A percentile compares a stretch with the other conserved stretches of the same genome.
phyloP scores from a whole-genome alignment of 1,140 invertebrate genomes.

The Lordiphosa clarofinis region DNA sequence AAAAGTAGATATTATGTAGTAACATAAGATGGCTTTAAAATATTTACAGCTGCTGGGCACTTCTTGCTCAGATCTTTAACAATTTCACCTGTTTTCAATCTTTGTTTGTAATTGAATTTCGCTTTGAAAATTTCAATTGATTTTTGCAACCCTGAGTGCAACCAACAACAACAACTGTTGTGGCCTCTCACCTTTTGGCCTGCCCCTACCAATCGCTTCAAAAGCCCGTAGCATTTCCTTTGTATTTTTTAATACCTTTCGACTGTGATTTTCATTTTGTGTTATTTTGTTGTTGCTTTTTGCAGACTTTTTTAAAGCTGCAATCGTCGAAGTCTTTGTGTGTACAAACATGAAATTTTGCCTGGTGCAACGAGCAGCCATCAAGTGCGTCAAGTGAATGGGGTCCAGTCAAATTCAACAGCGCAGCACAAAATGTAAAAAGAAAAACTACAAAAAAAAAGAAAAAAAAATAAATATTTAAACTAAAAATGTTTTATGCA shows the following conservation, averaged over 20 bases:
- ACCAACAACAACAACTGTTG: no score
- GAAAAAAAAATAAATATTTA: constrained; percentile 38
- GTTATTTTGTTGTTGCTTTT: constrained; percentile 38
- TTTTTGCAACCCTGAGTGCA: no score
- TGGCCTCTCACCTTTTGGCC: no score
- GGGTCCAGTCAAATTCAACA: constrained; percentile 7
- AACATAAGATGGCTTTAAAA: no score
- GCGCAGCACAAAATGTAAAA: constrained; percentile 5
- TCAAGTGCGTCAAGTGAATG: constrained; percentile 15
- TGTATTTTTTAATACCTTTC: constrained; percentile 16
- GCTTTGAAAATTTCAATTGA: no score
- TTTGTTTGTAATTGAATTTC: no score
- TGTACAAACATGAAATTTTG: constrained; percentile 30
- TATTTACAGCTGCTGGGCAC: no score
- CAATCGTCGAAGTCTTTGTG: constrained; percentile 23
- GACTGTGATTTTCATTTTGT: constrained; percentile 36
- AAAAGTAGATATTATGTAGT: no score
- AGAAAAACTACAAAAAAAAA: constrained; percentile 21
- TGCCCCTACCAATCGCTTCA: no score
- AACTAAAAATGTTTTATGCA: constrained; percentile 78
- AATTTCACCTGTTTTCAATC: no score
- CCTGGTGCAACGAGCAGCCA: constrained; percentile 25
- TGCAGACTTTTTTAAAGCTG: constrained; percentile 44
- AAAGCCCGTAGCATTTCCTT: neutral
- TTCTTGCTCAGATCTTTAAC: no score